Evolutionary conservation across 2,113 vertebrate genomes (phyloP).

Genomic region (Psammodynastes pulverulentus): DNA sequence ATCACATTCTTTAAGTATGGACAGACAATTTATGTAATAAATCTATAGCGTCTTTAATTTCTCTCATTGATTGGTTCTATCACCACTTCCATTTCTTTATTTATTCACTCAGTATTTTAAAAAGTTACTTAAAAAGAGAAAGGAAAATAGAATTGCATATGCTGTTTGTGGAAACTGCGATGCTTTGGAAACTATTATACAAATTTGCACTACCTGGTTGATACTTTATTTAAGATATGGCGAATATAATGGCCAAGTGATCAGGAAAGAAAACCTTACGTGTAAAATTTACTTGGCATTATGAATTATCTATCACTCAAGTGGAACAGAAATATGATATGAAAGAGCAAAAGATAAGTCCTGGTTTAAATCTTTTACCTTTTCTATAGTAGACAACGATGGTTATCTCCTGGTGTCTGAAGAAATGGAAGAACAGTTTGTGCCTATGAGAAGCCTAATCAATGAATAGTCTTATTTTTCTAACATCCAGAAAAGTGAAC

Average conservation of each 20-base stretch:
- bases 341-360: not conserved
- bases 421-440: not conserved
- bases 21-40: slow-evolving; percentile 11
- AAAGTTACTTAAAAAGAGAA: slow-evolving; percentile 28
- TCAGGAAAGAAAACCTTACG: not conserved
- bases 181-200: not conserved
- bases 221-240: not conserved
- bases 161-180: slow-evolving; percentile 42
- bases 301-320: not conserved
- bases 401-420: not conserved
- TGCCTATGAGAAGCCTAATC: not conserved
- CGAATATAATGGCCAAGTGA: not conserved
- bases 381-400: not conserved
- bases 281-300: not conserved
- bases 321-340: not conserved
- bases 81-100: slow-evolving; percentile 37
- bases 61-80: slow-evolving; percentile 20
- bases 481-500: not conserved
- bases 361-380: not conserved
- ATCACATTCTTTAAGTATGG: not conserved
- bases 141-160: slow-evolving; percentile 17
- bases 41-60: slow-evolving; percentile 17
- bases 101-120: slow-evolving; percentile 42
- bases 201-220: not conserved
- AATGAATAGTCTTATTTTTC: not conserved